Evolutionary conservation across 2,888 invertebrate genomes (phyloP), one percentile per base, ranked within the genome.

Genomic region (Megastigmus dorsalis): DNA sequence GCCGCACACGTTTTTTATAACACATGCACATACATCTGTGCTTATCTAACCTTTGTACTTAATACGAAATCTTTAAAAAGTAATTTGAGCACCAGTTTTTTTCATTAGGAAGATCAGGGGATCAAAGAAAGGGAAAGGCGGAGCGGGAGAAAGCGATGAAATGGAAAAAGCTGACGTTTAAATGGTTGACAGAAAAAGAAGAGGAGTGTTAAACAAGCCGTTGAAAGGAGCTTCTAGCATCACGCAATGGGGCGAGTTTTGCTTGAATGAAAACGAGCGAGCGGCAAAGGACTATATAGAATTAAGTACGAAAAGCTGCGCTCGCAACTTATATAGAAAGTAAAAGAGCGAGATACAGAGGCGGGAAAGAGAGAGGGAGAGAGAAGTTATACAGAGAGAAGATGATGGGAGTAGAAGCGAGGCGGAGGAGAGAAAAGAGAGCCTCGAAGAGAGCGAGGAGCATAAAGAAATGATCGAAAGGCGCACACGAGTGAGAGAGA

Each of bases 261-360:
- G 26, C 65, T 20, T 15, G 63, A 50, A 30, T 65, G 50, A 54
- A 54, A 52, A 38, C 30, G 65, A 65, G 3, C 23, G 41, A 30
- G 33, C 26, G 52, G 52, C 23, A 52, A n/a, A 38, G 18, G 9
- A 23, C 30, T 55, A 20, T 38, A 52, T 52, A 45, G 33, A 67
- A 55, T 67, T 67, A 67, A 67, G 23, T 33, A 20, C 20, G 43
- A 43, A 43, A 67, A 54, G 66, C 43, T 55, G 28, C 10, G 30
- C 50, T 15, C 18, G 38, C 52, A 52, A 65, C 33, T 66, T 41
- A 54, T n/a, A n/a, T 66, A 28, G 26, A 66, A 62, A 67, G 26
- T 26, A 20, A 59, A 65, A 57, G 55, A 41, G 63, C 30, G 52
- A 70, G 52, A 33, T 43, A 13, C 15, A 43, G 26, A 5, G 54